Conservation (phyloP, 1,140 invertebrate genomes). For the Phenacoccus solenopsis region DNA sequence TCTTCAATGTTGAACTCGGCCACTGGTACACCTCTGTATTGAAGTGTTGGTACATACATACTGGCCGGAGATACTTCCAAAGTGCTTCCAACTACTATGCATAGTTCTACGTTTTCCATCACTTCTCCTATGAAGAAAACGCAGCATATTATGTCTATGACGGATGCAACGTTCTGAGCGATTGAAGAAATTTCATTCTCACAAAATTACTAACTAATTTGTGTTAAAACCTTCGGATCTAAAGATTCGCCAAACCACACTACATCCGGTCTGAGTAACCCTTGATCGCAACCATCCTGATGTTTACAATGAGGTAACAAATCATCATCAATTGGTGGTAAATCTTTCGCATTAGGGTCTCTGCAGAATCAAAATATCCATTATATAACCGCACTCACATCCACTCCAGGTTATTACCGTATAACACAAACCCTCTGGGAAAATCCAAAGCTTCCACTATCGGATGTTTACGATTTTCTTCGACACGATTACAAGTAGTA, state of each 20-base stretch:
- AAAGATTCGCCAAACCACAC: conserved; percentile 85
- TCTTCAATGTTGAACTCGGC: conserved; percentile 81
- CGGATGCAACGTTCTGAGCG: background rate
- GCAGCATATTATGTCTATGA: background rate
- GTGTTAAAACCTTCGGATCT: conserved; percentile 45
- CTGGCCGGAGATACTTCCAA: conserved; percentile 85
- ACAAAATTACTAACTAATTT: conserved; percentile 41
- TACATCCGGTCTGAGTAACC: conserved; percentile 68
- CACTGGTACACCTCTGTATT: conserved; percentile 60
- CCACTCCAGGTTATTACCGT: background rate
- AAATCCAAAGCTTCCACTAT: conserved; percentile 57
- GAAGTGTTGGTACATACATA: conserved; percentile 75
- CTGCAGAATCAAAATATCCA: conserved; percentile 29
- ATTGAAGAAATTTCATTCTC: background rate
- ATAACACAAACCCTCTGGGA: conserved; percentile 41
- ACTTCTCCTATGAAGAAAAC: conserved; percentile 39
- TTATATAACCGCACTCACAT: background rate
- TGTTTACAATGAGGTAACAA: conserved; percentile 58
- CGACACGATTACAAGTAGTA: conserved; percentile 56
- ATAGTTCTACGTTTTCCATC: conserved; percentile 62
- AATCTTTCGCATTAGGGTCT: conserved; percentile 35
- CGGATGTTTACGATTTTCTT: conserved; percentile 60
- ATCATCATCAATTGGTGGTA: conserved; percentile 47
- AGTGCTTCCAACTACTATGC: conserved; percentile 73
- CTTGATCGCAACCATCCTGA: conserved; percentile 43